A percentile compares a stretch with the other conserved stretches of the same genome.
Conservation (phyloP, 2,797 vertebrate species). For the Fratercula arctica region DNA sequence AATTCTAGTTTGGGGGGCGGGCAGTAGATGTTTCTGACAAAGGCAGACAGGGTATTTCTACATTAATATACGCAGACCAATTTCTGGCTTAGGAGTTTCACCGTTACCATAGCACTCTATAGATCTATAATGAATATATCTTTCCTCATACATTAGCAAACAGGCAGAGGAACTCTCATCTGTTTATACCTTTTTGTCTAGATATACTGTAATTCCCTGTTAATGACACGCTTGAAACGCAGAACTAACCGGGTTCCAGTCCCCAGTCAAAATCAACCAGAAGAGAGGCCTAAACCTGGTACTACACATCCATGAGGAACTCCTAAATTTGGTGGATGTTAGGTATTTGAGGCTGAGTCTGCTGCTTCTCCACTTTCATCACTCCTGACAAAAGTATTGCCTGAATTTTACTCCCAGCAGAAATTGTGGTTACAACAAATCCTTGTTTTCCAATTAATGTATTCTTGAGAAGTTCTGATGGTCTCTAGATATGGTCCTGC, state of each 20-base stretch:
- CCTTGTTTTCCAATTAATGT: not conserved
- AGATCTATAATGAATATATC: not conserved
- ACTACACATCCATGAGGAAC: not conserved
- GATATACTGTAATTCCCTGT: not conserved
- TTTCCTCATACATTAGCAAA: not conserved
- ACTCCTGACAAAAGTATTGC: not conserved
- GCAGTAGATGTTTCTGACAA: not conserved
- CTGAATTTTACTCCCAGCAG: not conserved
- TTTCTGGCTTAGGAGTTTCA: not conserved
- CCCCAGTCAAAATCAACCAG: not conserved
- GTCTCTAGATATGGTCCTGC: not conserved
- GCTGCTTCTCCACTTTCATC: not conserved
- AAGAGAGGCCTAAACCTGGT: not conserved
- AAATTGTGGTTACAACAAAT: not conserved
- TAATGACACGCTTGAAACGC: not conserved
- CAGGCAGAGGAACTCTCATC: not conserved
- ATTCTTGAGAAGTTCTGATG: not conserved
- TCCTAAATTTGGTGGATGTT: not conserved
- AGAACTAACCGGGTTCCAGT: not conserved
- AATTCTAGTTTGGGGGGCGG: not conserved
- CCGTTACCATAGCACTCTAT: not conserved
- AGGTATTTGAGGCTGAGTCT: not conserved
- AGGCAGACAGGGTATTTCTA: not conserved
- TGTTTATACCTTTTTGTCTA: not conserved
- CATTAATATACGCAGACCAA: not conserved